These are phyloP conservation scores for Pholis gunnellus DNA, from an alignment of 2,113 vertebrate genomes.

Conservation along the genomic window DNA sequence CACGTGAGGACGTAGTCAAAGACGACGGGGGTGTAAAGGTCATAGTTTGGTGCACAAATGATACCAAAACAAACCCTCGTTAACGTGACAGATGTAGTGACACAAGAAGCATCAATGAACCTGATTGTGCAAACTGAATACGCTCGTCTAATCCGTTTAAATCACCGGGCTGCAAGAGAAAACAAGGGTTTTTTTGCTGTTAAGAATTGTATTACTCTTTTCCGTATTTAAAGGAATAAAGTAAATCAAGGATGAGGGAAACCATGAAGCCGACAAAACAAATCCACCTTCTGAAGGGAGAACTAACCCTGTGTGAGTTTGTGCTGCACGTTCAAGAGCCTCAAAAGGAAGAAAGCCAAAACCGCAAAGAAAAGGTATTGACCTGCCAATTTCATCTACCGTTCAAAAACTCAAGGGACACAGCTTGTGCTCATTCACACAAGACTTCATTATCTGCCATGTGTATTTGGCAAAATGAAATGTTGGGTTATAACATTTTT, in stretches of 20 bases:
- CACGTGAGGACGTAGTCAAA: slow-evolving; percentile 39
- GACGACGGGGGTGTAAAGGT: slow-evolving; percentile 19
- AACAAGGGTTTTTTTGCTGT: neutral
- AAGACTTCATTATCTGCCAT: too few relatives aligned
- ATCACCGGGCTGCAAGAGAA: slow-evolving; percentile 11
- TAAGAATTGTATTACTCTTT: neutral
- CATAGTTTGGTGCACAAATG: slow-evolving; percentile 20
- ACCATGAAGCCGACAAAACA: neutral
- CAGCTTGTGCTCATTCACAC: too few relatives aligned
- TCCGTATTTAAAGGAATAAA: neutral
- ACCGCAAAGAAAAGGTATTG: neutral
- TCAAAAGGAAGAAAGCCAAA: too few relatives aligned
- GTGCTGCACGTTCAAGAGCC: neutral
- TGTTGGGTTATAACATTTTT: too few relatives aligned
- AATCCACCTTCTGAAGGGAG: neutral
- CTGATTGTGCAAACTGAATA: slow-evolving; percentile 24
- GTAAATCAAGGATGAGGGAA: neutral
- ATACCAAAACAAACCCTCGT: slow-evolving; percentile 34
- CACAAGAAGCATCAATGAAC: slow-evolving; percentile 29
- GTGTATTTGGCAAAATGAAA: too few relatives aligned
- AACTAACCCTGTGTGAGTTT: neutral
- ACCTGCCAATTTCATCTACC: neutral
- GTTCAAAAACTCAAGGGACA: too few relatives aligned
- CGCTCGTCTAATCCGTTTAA: neutral
- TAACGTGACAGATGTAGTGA: slow-evolving; percentile 48